Evolutionary conservation across 2,888 invertebrate species (phyloP).

Genomic region (Melanargia galathea): DNA sequence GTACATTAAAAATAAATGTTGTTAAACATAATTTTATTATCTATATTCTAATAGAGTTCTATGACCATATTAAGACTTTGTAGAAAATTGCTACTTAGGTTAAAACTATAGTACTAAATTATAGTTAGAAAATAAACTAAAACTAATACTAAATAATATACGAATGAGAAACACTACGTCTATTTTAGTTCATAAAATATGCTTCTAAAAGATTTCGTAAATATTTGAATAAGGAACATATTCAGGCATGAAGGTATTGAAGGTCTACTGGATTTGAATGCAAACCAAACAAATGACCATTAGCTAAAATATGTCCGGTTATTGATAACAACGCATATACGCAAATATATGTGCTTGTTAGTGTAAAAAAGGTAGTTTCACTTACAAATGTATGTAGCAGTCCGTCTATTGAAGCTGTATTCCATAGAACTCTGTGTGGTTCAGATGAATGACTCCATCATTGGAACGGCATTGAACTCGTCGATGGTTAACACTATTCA

Average conservation of each 20-base stretch:
- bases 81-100: constrained; percentile 7
- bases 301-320: constrained; percentile 63
- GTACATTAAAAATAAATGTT: no score
- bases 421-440: constrained; percentile 65
- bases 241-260: constrained; percentile 54
- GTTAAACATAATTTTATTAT: no score
- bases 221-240: constrained; percentile 44
- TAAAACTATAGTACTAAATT: constrained; percentile 29
- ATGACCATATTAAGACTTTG: not conserved
- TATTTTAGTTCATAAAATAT: constrained; percentile 31
- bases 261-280: no score
- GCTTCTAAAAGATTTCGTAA: constrained; percentile 30
- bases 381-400: constrained; percentile 69
- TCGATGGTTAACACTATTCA: constrained; percentile 41
- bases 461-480: constrained; percentile 39
- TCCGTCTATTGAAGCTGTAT: constrained; percentile 60
- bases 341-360: constrained; percentile 56
- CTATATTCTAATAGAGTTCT: not conserved
- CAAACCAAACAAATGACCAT: constrained; percentile 69
- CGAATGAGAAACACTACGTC: constrained; percentile 28
- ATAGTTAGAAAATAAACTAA: constrained; percentile 30
- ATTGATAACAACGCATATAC: constrained; percentile 53
- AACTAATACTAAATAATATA: constrained; percentile 22
- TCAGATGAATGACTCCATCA: constrained; percentile 62
- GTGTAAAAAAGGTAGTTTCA: constrained; percentile 46